These are phyloP conservation scores for Atlantisia rogersi DNA, from an alignment of 2,113 vertebrate species.

Conservation along the genomic window DNA sequence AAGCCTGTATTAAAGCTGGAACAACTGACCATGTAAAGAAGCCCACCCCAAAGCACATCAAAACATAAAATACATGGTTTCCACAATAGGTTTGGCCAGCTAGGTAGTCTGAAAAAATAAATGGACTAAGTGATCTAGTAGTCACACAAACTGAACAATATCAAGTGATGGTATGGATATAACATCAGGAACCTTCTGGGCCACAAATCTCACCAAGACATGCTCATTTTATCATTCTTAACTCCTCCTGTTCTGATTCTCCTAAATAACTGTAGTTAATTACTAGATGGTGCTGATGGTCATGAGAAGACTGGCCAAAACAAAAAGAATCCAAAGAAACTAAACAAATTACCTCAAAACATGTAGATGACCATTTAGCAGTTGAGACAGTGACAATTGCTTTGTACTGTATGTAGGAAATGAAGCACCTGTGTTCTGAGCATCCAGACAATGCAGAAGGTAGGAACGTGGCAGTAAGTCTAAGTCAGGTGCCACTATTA, in stretches of 20 bases:
- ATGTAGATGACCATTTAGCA: background rate
- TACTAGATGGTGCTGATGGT: background rate
- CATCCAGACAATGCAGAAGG: background rate
- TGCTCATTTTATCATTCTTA: background rate
- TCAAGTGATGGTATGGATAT: background rate
- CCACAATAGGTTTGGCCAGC: background rate
- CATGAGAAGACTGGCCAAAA: background rate
- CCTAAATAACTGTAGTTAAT: background rate
- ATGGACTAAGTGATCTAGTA: background rate
- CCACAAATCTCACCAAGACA: background rate
- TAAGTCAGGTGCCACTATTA: background rate
- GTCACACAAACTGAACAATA: background rate
- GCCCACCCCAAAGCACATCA: background rate
- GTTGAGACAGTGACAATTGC: background rate
- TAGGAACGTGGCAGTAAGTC: rapidly evolving
- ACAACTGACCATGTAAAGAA: background rate
- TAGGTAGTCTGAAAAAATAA: background rate
- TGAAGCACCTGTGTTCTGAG: background rate
- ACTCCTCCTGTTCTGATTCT: background rate
- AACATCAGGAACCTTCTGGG: background rate
- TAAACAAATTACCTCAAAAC: background rate
- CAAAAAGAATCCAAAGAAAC: background rate
- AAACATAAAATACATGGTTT: background rate
- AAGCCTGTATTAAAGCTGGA: background rate
- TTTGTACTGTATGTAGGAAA: background rate